Base-by-base conservation (phyloP, 2,113 vertebrate genomes). In the Gracilinanus agilis region DNA sequence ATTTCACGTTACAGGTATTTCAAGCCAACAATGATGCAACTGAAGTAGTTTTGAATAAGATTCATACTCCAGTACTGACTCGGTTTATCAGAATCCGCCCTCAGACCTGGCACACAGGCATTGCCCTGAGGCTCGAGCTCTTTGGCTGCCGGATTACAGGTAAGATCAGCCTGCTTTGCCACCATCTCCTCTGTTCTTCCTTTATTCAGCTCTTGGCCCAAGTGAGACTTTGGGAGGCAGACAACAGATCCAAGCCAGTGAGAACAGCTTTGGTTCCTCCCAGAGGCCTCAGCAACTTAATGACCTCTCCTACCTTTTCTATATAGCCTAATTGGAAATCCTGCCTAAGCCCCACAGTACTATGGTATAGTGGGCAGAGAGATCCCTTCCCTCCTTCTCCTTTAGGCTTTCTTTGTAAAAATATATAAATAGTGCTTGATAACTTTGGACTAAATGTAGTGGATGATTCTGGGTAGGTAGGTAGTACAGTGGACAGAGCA, bases 131-230 rank as follows among this genome's bases (percentile, higher is more conserved):
- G 24, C 99, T 99, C 34, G 99, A 99, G 97, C 99, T 99, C 8
- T 99, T 99, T 0, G 99, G 99, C 97, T 99, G 99, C 97, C 99
- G 99, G 96, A 99, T 99, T 94, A 99, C 99, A 2, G 99, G 99
- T 99, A 95, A 98, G 98, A 19, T 1, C 34, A 54, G 34, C 24
- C 54, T 40, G 4, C 10, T 49, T 49, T 11, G 53, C 92, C 53
- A 44, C 67, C 40, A 90, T 1, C 0, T 90, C 94, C 29, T 96
- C 88, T 24, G 25, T 58, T 55, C 44, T 92, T 44, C 49, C 25
- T 90, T 92, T 93, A 90, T 92, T 93, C 88, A 92, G 94, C 89
- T 55, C 10, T 92, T 54, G 94, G 61, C 53, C 6, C 89, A 27
- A 53, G 49, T 27, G 44, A 44, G 27, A 44, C 44, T 88, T 88